Conservation (phyloP, 1,140 invertebrate species). For the Drosophila navojoa region DNA sequence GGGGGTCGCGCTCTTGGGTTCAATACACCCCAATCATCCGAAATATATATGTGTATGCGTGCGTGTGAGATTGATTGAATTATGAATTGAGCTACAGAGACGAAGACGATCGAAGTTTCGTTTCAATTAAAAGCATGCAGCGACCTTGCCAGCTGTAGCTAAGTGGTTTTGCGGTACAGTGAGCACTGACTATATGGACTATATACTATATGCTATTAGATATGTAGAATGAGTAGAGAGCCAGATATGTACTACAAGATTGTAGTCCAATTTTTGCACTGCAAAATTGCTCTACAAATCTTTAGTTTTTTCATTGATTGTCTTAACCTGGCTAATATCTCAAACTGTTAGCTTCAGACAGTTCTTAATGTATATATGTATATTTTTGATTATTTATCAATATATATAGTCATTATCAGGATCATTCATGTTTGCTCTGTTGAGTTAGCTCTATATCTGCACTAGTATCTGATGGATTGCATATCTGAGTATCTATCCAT, state of each 20-base stretch:
- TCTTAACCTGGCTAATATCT: background rate
- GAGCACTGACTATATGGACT: background rate
- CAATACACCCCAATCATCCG: constrained; percentile 62
- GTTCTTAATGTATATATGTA: background rate
- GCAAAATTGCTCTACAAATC: too few species aligned
- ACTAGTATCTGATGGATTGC: background rate
- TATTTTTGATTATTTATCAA: too few species aligned
- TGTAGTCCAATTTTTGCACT: too few species aligned
- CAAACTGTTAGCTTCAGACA: background rate
- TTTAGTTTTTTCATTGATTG: too few species aligned
- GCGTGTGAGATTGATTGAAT: constrained; percentile 69
- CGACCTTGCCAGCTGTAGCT: constrained; percentile 70
- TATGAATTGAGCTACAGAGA: constrained; percentile 37
- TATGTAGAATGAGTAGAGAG: too few species aligned
- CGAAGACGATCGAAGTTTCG: constrained; percentile 43
- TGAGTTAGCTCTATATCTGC: background rate
- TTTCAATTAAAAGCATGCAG: constrained; percentile 68
- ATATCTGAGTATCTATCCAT: too few species aligned
- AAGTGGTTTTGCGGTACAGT: constrained; percentile 5
- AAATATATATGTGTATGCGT: constrained; percentile 11
- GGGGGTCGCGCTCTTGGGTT: constrained; percentile 41
- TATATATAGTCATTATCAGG: background rate
- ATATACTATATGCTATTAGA: too few species aligned
- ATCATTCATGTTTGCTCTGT: background rate
- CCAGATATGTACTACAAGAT: too few species aligned